These are phyloP conservation scores for Ostrea edulis DNA, from an alignment of 1,140 invertebrate species.

Conservation along the genomic window DNA sequence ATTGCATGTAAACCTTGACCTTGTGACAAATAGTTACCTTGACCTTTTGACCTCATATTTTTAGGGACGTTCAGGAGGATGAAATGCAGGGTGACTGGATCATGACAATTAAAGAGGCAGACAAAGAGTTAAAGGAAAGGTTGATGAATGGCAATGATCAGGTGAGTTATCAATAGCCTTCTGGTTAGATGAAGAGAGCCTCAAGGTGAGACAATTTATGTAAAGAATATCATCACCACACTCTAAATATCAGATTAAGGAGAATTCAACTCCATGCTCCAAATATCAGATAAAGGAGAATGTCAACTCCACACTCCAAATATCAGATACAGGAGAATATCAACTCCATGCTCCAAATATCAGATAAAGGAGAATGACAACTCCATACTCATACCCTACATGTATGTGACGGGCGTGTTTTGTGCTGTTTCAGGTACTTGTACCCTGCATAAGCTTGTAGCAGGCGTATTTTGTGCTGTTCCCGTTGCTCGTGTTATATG, in stretches of 20 bases:
- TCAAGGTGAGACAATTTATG: neutral
- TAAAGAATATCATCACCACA: neutral
- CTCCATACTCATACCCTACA: too few species aligned
- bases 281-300: too few species aligned
- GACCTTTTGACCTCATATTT: neutral
- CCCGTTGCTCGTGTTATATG: too few species aligned
- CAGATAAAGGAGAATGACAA: too few species aligned
- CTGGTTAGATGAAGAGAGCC: neutral
- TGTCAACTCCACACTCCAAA: too few species aligned
- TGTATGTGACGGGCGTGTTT: too few species aligned
- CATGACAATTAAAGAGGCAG: slow-evolving; percentile 65
- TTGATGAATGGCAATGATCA: slow-evolving; percentile 55
- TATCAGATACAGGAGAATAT: too few species aligned
- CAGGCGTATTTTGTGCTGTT: too few species aligned
- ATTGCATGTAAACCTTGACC: neutral
- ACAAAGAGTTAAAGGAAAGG: slow-evolving; percentile 54
- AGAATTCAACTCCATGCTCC: neutral
- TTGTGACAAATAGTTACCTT: neutral
- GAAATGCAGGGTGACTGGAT: slow-evolving; percentile 64
- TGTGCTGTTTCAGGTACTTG: too few species aligned
- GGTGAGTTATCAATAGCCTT: slow-evolving; percentile 1
- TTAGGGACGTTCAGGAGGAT: slow-evolving; percentile 56
- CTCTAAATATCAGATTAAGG: neutral
- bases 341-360: too few species aligned
- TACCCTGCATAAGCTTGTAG: too few species aligned